Percentiles rank a stretch among this genome's conserved stretches.
Evolutionary conservation across 2,888 invertebrate genomes (phyloP).

Genomic region (Ditula angustiorana): DNA sequence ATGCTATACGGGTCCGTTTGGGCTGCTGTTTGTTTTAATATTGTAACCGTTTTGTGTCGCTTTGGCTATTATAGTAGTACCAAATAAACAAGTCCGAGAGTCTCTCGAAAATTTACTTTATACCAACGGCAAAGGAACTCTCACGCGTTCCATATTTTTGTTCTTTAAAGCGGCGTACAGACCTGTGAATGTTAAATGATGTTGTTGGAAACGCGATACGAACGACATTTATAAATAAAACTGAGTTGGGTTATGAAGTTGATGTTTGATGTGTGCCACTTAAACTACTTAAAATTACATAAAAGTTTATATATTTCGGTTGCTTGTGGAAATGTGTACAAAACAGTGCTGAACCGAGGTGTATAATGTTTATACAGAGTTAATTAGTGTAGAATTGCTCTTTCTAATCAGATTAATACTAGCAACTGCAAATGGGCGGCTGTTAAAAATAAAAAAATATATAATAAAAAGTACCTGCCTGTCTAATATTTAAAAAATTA

Average conservation of each 20-base stretch:
- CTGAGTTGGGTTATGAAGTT: not conserved
- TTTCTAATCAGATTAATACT: too few species aligned
- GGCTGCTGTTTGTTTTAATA: constrained; percentile 37
- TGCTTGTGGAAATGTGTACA: too few species aligned
- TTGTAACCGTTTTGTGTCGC: constrained; percentile 43
- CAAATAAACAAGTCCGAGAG: not conserved
- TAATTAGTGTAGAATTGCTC: too few species aligned
- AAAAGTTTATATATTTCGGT: too few species aligned
- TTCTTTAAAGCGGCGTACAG: constrained; percentile 20
- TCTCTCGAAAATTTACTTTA: not conserved
- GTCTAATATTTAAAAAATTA: too few species aligned
- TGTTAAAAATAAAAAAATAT: too few species aligned
- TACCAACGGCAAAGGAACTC: not conserved
- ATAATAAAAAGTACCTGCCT: too few species aligned
- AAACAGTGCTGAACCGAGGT: too few species aligned
- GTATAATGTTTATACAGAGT: too few species aligned
- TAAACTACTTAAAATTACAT: too few species aligned
- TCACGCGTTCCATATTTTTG: not conserved
- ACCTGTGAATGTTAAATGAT: constrained; percentile 32
- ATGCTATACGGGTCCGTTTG: constrained; percentile 39
- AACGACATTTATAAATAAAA: constrained; percentile 16
- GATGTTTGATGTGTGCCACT: not conserved
- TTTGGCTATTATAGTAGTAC: constrained; percentile 33
- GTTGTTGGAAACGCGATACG: constrained; percentile 17
- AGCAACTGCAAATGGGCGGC: too few species aligned